These are phyloP conservation scores for Drosophila elegans DNA, from an alignment of 1,140 invertebrate genomes.

Conservation along the genomic window DNA sequence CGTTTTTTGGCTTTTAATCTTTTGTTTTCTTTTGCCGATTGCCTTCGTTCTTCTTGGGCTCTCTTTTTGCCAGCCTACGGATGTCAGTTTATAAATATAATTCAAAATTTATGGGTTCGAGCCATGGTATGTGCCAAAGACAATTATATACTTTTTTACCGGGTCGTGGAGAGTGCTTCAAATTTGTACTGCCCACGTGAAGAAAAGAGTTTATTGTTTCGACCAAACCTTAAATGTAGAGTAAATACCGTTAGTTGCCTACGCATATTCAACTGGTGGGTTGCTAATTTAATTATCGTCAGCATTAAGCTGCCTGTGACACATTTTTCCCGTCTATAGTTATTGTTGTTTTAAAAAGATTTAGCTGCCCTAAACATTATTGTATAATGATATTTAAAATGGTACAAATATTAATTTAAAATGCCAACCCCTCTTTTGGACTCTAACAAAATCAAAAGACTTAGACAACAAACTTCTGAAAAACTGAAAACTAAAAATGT, in stretches of 20 bases:
- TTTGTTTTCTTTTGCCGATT: conserved; percentile 16
- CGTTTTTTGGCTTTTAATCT: conserved; percentile 15
- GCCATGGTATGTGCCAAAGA: conserved; percentile 19
- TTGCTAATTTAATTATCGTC: background rate
- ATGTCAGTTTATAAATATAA: conserved; percentile 31
- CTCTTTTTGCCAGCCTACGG: conserved; percentile 16
- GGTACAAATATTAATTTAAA: background rate
- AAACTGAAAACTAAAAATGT: background rate
- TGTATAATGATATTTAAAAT: background rate
- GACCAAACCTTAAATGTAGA: background rate
- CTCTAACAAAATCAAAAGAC: conserved; percentile 53
- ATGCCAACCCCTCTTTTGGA: background rate
- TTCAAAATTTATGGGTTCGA: conserved; percentile 13
- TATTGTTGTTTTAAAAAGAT: background rate
- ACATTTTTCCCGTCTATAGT: background rate
- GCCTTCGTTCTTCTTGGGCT: conserved; percentile 11
- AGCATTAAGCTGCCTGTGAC: background rate
- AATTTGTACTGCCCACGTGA: conserved; percentile 3
- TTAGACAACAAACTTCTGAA: conserved; percentile 54
- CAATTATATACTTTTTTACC: conserved; percentile 14
- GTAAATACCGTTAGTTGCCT: conserved; percentile 32
- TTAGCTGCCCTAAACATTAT: background rate
- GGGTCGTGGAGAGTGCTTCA: conserved; percentile 5
- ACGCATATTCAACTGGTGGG: background rate
- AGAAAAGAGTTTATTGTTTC: background rate